Conservation (phyloP, 37 sponge, comb jelly and placozoan species). For the Hormiphora californensis region DNA sequence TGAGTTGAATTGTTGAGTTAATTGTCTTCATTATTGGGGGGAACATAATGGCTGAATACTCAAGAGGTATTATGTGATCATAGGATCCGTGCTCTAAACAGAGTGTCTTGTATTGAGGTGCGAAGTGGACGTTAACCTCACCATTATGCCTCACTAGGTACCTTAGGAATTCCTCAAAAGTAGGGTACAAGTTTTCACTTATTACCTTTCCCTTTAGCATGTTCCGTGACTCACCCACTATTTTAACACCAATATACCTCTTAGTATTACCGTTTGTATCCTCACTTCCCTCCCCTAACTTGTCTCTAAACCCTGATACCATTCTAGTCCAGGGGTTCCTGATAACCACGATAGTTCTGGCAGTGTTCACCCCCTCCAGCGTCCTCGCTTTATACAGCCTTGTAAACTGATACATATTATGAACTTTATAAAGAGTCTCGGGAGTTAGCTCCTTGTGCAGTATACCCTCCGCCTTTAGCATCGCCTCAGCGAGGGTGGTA, state of each 20-base stretch:
- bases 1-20: not conserved
- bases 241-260: not conserved
- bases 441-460: not conserved
- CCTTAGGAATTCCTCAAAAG: slow-evolving; percentile 28
- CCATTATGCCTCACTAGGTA: not conserved
- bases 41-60: not conserved
- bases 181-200: not conserved
- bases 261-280: not conserved
- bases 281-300: not conserved
- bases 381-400: not conserved
- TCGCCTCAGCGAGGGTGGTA: slow-evolving; percentile 7
- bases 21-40: not conserved
- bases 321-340: slow-evolving; percentile 44
- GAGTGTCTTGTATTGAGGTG: not conserved
- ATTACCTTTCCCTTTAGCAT: not conserved
- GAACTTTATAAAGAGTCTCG: not conserved
- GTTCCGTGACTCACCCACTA: not conserved
- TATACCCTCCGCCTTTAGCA: slow-evolving; percentile 21
- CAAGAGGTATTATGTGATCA: slow-evolving; percentile 6
- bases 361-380: not conserved
- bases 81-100: not conserved
- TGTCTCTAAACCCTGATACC: slow-evolving; percentile 35
- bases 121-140: not conserved
- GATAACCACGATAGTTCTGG: not conserved
- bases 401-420: not conserved